phyloP scores from a whole-genome alignment of 2,797 vertebrate genomes.

The Dicrostonyx torquatus region DNA sequence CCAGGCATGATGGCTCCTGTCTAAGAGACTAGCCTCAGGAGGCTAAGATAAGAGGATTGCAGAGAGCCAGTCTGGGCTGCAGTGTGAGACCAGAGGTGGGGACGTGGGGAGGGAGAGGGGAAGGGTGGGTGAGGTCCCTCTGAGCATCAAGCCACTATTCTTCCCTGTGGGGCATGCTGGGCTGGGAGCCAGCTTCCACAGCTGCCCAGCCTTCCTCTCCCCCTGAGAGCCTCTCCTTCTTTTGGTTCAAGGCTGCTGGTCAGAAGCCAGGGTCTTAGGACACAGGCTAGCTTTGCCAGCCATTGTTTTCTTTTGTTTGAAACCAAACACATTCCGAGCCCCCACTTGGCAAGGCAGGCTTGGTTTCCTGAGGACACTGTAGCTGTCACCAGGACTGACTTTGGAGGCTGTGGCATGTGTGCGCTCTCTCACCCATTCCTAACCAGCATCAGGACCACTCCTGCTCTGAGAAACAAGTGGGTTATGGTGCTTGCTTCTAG shows the following conservation, averaged over 20 bases:
- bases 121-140: too few species aligned
- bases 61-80: neutral
- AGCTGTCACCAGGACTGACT: neutral
- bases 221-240: neutral
- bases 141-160: neutral
- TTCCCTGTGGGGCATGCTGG: neutral
- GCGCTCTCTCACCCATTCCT: neutral
- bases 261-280: slow-evolving; percentile 34
- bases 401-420: neutral
- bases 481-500: neutral
- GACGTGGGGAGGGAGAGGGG: fast-evolving
- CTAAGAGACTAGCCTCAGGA: neutral
- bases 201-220: neutral
- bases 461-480: too few species aligned
- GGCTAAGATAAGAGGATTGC: neutral
- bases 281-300: slow-evolving; percentile 28
- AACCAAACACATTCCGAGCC: neutral
- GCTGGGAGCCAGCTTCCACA: neutral
- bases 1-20: neutral
- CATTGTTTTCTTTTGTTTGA: slow-evolving; percentile 49
- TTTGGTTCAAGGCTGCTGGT: slow-evolving; percentile 30
- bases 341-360: neutral
- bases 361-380: neutral
- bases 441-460: fast-evolving
- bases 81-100: neutral